These are phyloP conservation scores for Oncorhynchus gorbuscha DNA, from an alignment of 2,113 vertebrate genomes.

Conservation along the genomic window DNA sequence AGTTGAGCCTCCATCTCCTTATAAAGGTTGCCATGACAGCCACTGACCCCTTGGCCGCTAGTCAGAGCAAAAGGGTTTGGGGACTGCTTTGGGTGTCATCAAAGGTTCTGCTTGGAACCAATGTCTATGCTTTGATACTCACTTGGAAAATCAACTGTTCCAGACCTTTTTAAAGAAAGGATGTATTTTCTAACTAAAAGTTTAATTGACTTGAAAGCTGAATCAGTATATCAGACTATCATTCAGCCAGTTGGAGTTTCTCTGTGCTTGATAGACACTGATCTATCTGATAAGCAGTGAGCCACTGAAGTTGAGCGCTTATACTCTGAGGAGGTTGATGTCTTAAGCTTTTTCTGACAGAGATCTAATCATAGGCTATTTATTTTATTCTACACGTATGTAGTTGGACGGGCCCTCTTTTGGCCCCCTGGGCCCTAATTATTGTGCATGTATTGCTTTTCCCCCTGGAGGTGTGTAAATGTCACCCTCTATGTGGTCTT, in stretches of 20 bases:
- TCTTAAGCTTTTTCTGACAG: too few species aligned
- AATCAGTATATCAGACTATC: not conserved
- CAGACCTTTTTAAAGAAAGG: not conserved
- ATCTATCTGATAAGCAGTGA: too few species aligned
- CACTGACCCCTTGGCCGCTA: not conserved
- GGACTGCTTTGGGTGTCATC: not conserved
- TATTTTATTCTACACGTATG: too few species aligned
- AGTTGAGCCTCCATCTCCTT: not conserved
- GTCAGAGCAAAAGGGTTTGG: not conserved
- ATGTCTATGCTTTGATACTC: not conserved
- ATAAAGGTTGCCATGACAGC: constrained; percentile 20
- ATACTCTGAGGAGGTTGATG: too few species aligned
- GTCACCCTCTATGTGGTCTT: constrained; percentile 22
- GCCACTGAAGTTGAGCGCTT: too few species aligned
- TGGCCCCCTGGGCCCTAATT: too few species aligned
- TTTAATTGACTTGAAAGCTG: not conserved
- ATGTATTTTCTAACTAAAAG: not conserved
- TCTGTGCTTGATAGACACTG: too few species aligned
- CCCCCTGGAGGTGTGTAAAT: constrained; percentile 4
- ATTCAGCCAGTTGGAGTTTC: too few species aligned
- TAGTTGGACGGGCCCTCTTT: too few species aligned
- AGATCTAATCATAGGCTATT: too few species aligned
- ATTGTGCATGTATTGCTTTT: not conserved
- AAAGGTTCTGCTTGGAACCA: not conserved
- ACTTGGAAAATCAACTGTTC: not conserved